Base-by-base conservation (phyloP, 2,797 vertebrate species). In the Lemur catta region DNA sequence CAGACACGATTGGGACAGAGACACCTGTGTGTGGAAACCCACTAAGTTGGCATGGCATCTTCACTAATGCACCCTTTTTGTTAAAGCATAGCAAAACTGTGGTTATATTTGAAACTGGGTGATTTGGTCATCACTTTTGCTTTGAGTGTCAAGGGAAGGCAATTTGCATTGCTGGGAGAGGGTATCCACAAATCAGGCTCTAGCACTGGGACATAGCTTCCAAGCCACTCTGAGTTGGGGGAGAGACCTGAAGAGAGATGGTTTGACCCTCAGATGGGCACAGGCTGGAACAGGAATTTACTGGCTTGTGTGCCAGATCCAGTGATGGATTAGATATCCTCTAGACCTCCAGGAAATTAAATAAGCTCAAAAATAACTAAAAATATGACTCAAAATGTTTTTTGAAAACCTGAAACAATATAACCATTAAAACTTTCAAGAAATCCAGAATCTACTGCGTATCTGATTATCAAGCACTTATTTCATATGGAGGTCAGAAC, bases 31-130 rank as follows among this genome's bases (percentile, higher is more conserved):
- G 22, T 30, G 8, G 74, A 71, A 71, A 11, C 38, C 3, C 4
- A n/a, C 30, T 6, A 0, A 0, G 14, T 1, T 22, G n/a, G 48
- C 15, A 9, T 6, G 17, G 22, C 13, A 1, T 52, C 33, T 89
- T 89, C 35, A 24, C 1, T 1, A 17, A 67, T 0, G 2, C 6
- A 15, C 20, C 17, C 17, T 72, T 52, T 74, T 50, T 86, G 12
- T 7, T 41, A 9, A 80, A 38, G 71, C 52, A 9, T 2, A n/a
- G 50, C 24, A 52, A 84, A 75, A 59, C 24, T 3, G 0, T 7
- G 48, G 30, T 33, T 50, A 2, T 17, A 6, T 50, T 20, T 13
- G 79, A 84, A 61, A 48, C 41, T 15, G 15, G 6, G 30, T 61
- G 74, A 46, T 22, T 15, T 76, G 43, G 6, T 30, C 22, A 35